Evolutionary conservation across 2,888 invertebrate genomes (phyloP).

Genomic region (Drosophila planitibia): DNA sequence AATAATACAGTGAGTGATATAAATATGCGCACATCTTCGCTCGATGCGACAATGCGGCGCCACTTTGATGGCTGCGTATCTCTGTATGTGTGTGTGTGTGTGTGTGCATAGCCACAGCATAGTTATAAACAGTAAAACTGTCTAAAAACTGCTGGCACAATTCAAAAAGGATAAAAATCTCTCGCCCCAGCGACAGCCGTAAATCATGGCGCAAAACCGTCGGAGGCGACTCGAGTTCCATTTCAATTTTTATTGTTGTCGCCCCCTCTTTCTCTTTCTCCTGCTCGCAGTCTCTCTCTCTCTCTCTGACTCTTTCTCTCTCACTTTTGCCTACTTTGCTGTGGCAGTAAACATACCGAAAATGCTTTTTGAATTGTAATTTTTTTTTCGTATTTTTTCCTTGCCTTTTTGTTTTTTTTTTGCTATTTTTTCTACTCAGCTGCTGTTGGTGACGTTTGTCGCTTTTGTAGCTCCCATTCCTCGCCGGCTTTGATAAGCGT

Average conservation of each 20-base stretch:
- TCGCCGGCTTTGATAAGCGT: slow-evolving; percentile 64
- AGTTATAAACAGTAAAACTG: slow-evolving; percentile 79
- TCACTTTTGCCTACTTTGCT: slow-evolving; percentile 64
- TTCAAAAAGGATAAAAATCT: slow-evolving; percentile 76
- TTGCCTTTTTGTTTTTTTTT: slow-evolving; percentile 22
- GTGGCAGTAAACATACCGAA: slow-evolving; percentile 77
- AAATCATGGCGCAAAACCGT: slow-evolving; percentile 66
- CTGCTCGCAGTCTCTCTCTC: neutral
- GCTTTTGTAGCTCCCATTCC: slow-evolving; percentile 37
- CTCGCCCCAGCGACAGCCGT: slow-evolving; percentile 59
- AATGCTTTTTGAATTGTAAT: slow-evolving; percentile 81
- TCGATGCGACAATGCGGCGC: slow-evolving; percentile 59
- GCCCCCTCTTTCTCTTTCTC: neutral
- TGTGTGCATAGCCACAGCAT: slow-evolving; percentile 26
- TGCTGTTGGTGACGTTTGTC: slow-evolving; percentile 71
- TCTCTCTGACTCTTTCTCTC: neutral
- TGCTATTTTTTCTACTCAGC: slow-evolving; percentile 14
- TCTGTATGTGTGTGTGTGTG: neutral
- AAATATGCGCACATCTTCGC: slow-evolving; percentile 63
- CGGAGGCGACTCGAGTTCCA: slow-evolving; percentile 52
- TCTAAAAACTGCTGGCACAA: slow-evolving; percentile 70
- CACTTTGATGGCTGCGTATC: slow-evolving; percentile 51
- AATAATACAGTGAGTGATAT: slow-evolving; percentile 66
- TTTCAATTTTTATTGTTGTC: slow-evolving; percentile 73
- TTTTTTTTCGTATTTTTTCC: slow-evolving; percentile 32